These are phyloP conservation scores for Arothron firmamentum DNA, from an alignment of 2,113 vertebrate species.

Conservation along the genomic window DNA sequence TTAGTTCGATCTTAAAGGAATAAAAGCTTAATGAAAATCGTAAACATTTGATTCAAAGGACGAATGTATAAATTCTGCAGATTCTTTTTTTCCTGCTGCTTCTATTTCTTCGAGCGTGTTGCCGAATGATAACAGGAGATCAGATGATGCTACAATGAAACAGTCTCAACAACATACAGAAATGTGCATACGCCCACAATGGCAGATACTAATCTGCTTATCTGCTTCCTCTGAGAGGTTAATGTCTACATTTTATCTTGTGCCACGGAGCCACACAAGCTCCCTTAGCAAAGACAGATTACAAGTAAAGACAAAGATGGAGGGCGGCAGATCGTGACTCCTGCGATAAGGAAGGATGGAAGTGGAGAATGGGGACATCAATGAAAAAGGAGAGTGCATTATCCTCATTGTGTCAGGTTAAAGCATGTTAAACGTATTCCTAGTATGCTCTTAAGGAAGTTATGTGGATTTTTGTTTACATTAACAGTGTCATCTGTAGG, in stretches of 20 bases:
- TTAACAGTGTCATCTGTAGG: too few species aligned
- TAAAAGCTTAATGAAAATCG: too few species aligned
- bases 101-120: too few species aligned
- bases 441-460: too few species aligned
- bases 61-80: too few species aligned
- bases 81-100: too few species aligned
- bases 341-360: conserved; percentile 3
- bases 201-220: conserved; percentile 29
- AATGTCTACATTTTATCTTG: conserved; percentile 44
- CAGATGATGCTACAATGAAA: conserved; percentile 17
- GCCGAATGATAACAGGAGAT: conserved; percentile 27
- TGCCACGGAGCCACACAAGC: conserved; percentile 1
- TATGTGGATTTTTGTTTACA: too few species aligned
- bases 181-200: conserved; percentile 1
- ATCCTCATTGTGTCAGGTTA: not conserved
- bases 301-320: conserved; percentile 23
- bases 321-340: conserved; percentile 3
- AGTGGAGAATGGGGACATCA: conserved; percentile 19
- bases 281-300: conserved; percentile 27
- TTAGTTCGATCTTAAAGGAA: not conserved
- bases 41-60: too few species aligned
- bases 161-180: conserved; percentile 31
- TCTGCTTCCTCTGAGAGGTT: conserved; percentile 34
- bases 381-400: not conserved
- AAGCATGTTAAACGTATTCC: not conserved